Percentiles rank a stretch among this genome's conserved stretches.
These are phyloP conservation scores for Burhinus bistriatus DNA, from an alignment of 2,113 vertebrate genomes.

Conservation along the genomic window DNA sequence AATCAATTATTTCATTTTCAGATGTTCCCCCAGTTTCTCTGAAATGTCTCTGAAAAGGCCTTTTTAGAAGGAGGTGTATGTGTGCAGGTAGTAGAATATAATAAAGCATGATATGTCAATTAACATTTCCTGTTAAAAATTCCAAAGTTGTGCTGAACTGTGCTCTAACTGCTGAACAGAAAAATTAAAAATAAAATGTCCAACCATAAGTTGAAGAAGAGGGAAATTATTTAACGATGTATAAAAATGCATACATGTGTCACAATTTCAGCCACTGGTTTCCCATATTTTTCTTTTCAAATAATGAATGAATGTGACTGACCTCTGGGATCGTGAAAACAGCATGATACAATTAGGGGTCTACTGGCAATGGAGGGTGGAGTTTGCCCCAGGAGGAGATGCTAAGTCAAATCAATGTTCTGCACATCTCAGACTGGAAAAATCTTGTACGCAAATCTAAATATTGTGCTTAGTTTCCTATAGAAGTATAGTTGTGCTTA, in stretches of 20 bases:
- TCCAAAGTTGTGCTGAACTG: neutral
- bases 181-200: neutral
- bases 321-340: neutral
- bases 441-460: neutral
- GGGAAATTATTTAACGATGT: neutral
- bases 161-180: neutral
- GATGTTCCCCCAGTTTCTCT: neutral
- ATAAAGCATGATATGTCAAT: neutral
- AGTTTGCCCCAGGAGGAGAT: neutral
- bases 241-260: neutral
- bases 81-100: neutral
- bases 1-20: neutral
- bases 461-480: neutral
- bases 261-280: neutral
- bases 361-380: neutral
- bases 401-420: neutral
- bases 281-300: constrained; percentile 16
- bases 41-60: neutral
- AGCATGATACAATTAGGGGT: neutral
- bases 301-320: neutral
- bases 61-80: neutral
- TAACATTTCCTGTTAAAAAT: constrained; percentile 6
- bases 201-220: neutral
- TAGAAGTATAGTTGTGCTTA: neutral
- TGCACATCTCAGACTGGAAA: neutral